Evolutionary conservation across 2,113 vertebrate genomes (phyloP), one percentile per base, ranked within the genome.

Genomic region (Scytalopus superciliaris): DNA sequence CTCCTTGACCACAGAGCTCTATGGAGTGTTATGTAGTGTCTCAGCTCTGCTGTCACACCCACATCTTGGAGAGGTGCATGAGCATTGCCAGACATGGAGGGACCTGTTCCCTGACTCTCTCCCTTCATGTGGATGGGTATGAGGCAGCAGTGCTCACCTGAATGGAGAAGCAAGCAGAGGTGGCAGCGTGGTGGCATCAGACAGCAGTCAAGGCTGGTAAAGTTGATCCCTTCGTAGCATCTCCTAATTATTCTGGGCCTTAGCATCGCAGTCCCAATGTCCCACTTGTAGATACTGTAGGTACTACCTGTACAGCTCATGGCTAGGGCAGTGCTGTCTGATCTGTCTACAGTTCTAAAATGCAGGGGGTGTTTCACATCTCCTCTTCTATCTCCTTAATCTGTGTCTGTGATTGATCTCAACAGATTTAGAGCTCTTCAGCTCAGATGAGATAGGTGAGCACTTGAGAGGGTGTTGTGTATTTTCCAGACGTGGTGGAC

Each of bases 1-100:
- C 9, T 84, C 23, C n/a, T 59, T 21, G 13, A 28, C 35, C 0
- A 0, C 35, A 67, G 50, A 47, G 7, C 0, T 6, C 27, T 52
- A 1, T 24, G 44, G 42, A 14, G 9, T 60, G 39, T 12, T 76
- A 30, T 14, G 44, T 7, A 19, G 44, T 4, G 15, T 21, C 12
- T 63, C 25, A 23, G 8, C 47, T 86, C 22, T 91, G 39, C 62
- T 84, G 17, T 63, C 31, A n/a, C 66, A 52, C 2, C 1, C 22
- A 8, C 3, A 0, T 14, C 28, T 40, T 49, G 40, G 28, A 33
- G 49, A 63, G 19, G 5, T 6, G 11, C 19, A 23, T 49, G 25
- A 82, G 44, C 22, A 8, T 4, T 91, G 53, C 28, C 7, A 56
- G 70, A 15, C 4, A 18, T 14, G 8, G 21, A 55, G 13, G 22